Evolutionary conservation across 35 echinoderm and acorn worm species (phyloP).

Genomic region (Strongylocentrotus purpuratus): DNA sequence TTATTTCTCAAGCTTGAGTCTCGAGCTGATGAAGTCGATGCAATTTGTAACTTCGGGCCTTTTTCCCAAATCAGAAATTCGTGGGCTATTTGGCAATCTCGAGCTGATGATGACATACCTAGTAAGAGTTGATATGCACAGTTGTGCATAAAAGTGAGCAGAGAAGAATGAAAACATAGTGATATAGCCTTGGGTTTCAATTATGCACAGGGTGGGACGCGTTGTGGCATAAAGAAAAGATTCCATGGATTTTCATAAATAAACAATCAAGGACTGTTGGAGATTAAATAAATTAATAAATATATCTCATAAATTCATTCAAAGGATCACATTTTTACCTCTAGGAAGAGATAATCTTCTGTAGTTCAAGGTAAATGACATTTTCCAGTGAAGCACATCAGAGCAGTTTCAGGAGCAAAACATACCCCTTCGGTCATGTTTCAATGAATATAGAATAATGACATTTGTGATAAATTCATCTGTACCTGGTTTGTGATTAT

Average conservation of each 20-base stretch:
- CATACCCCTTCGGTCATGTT: background rate
- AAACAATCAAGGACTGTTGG: background rate
- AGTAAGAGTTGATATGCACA: background rate
- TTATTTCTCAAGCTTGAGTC: too few species aligned
- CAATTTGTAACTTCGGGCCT: too few species aligned
- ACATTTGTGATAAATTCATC: background rate
- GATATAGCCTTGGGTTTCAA: constrained; percentile 1
- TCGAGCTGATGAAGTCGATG: too few species aligned
- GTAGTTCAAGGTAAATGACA: background rate
- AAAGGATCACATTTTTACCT: background rate
- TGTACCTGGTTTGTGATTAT: background rate
- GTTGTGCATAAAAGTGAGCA: background rate
- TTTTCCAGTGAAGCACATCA: background rate
- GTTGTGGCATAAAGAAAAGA: background rate
- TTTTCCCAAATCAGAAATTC: too few species aligned
- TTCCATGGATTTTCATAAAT: background rate
- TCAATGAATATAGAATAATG: background rate
- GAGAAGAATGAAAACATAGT: background rate
- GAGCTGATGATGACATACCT: too few species aligned
- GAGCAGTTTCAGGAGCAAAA: background rate
- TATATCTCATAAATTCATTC: background rate
- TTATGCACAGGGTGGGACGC: background rate
- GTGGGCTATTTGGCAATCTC: too few species aligned
- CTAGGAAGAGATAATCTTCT: background rate
- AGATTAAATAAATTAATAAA: background rate